phyloP scores from a whole-genome alignment of 2,888 invertebrate genomes.

The Dermolepida albohirtum region DNA sequence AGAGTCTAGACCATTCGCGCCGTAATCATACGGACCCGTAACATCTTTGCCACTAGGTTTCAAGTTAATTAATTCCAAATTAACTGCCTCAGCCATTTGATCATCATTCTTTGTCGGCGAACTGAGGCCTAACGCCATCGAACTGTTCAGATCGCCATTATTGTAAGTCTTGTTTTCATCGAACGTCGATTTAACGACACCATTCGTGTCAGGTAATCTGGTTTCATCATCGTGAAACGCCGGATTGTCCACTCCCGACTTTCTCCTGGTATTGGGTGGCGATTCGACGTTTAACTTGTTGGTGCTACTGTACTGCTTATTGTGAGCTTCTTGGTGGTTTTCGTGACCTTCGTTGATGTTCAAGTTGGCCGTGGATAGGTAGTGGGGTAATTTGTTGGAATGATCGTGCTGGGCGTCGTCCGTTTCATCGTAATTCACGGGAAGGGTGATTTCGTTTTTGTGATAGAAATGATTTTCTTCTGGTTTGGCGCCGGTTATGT shows the following conservation, averaged over 20 bases:
- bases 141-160: conserved; percentile 58
- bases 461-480: conserved; percentile 58
- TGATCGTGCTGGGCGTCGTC: conserved; percentile 48
- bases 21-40: conserved; percentile 65
- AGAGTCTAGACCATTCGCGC: conserved; percentile 61
- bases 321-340: conserved; percentile 61
- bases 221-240: conserved; percentile 63
- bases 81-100: conserved; percentile 75
- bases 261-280: conserved; percentile 51
- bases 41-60: conserved; percentile 72
- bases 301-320: conserved; percentile 63
- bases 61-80: conserved; percentile 82
- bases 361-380: conserved; percentile 61
- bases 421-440: conserved; percentile 61
- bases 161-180: conserved; percentile 60
- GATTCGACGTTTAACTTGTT: conserved; percentile 59
- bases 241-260: conserved; percentile 66
- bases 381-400: conserved; percentile 59
- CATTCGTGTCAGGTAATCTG: conserved; percentile 65
- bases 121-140: conserved; percentile 54
- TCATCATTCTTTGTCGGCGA: conserved; percentile 58
- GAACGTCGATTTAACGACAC: conserved; percentile 58
- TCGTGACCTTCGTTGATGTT: conserved; percentile 62
- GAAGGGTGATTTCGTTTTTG: conserved; percentile 64
- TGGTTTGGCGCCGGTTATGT: conserved; percentile 41